Base-by-base conservation (phyloP, 2,113 vertebrate species). In the Artemisiospiza belli region DNA sequence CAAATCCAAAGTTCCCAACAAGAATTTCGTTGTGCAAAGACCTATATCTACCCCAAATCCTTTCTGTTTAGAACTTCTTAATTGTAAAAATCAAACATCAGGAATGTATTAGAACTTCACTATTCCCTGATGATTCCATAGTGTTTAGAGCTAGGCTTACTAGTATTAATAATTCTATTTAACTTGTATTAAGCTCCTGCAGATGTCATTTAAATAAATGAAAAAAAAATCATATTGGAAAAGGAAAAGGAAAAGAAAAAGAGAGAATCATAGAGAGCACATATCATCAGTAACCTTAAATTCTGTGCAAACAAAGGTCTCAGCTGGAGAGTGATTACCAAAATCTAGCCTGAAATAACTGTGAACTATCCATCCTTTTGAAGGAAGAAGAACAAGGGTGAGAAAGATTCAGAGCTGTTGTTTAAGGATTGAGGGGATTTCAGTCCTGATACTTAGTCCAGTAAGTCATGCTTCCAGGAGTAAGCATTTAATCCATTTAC, bases 401-500 rank as follows among this genome's bases (percentile, higher is more conserved):
- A 67, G 23, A 80, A 92, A 79, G 21, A 70, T 68, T 82, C 43
- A 77, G 62, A 83, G 8, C 18, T 90, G 30, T 59, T 80, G 24
- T 84, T 92, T 89, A 89, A 81, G 35, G 49, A 94, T 83, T 76
- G 20, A 55, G 43, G 24, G 82, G 59, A 72, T 85, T 93, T 94
- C 33, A 54, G 15, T 87, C 28, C 39, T 73, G 43, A 80, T 82
- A 44, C 27, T 70, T 67, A 94, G 46, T 12, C 13, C 52, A 64
- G 33, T 91, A 81, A 94, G 9, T 30, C 27, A 39, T 20, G 14
- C 62, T 89, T 94, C 74, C 52, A 14, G 3, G 12, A 70, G 25
- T 74, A 92, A 92, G 35, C n/a, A 83, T 87, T 85, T 95, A 94
- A 96, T 94, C 84, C 67, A 91, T 91, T 94, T 86, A 90, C 15